Evolutionary conservation across 2,113 vertebrate genomes (phyloP).

Genomic region (Orientallactaga bullata): DNA sequence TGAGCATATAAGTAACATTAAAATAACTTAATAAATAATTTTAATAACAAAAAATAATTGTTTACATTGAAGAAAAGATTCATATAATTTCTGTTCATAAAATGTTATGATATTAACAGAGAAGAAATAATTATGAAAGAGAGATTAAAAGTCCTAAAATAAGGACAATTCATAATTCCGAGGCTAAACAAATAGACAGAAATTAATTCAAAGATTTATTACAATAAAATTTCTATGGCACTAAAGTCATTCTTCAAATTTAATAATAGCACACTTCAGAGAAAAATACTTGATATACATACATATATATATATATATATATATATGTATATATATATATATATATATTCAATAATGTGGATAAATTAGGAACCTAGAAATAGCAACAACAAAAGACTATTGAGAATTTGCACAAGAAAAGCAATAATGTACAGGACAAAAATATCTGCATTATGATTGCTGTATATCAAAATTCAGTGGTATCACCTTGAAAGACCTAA

Average conservation of each 20-base stretch:
- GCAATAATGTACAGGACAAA: background rate
- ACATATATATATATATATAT: no score
- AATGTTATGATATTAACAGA: background rate
- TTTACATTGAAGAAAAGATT: background rate
- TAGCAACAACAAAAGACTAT: background rate
- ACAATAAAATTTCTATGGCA: background rate
- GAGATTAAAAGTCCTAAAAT: background rate
- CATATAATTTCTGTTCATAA: background rate
- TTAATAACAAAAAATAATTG: background rate
- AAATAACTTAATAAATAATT: slow-evolving; percentile 4
- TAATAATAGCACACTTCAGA: background rate
- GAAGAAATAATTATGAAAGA: background rate
- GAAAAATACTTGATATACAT: background rate
- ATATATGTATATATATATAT: no score
- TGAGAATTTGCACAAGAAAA: background rate
- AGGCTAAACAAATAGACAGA: background rate
- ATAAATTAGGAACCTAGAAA: background rate
- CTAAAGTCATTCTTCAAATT: background rate
- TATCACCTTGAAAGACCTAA: background rate
- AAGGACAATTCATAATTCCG: background rate
- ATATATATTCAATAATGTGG: background rate
- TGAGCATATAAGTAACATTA: background rate
- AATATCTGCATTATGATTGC: background rate
- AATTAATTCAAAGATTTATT: background rate
- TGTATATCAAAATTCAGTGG: background rate